Conservation (phyloP, 2,888 invertebrate species). For the Drosophila paranaensis region DNA sequence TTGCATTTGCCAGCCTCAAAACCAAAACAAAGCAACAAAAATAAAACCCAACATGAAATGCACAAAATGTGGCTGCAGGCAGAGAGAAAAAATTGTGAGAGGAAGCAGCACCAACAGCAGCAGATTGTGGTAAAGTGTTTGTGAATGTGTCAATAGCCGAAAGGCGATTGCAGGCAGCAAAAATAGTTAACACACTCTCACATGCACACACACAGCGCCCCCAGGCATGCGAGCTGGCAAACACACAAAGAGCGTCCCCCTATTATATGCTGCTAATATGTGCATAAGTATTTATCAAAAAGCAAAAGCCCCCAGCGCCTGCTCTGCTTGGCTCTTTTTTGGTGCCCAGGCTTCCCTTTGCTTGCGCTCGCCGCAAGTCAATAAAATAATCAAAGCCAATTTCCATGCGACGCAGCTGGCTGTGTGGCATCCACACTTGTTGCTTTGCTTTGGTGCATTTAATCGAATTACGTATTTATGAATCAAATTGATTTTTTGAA, state of each 20-base stretch:
- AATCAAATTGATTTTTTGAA: constrained; percentile 15
- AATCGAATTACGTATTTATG: constrained; percentile 30
- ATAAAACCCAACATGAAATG: constrained; percentile 46
- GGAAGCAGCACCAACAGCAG: constrained; percentile 51
- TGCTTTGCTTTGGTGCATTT: constrained; percentile 20
- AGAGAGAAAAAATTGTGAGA: neutral
- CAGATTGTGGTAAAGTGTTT: constrained; percentile 72
- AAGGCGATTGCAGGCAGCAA: constrained; percentile 61
- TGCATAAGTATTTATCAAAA: constrained; percentile 66
- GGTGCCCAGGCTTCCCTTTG: no score
- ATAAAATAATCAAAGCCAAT: constrained; percentile 41
- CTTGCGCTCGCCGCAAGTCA: constrained; percentile 34
- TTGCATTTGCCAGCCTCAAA: constrained; percentile 27
- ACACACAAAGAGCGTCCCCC: constrained; percentile 8
- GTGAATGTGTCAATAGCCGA: constrained; percentile 70
- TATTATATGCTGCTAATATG: constrained; percentile 56
- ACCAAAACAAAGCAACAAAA: constrained; percentile 21
- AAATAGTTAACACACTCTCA: constrained; percentile 49
- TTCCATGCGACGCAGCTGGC: neutral
- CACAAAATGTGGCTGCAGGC: constrained; percentile 40
- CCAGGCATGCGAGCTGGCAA: constrained; percentile 28
- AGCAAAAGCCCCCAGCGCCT: constrained; percentile 47
- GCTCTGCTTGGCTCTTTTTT: constrained; percentile 10
- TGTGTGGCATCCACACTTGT: constrained; percentile 28
- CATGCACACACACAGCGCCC: neutral